Evolutionary conservation across 2,797 vertebrate genomes (phyloP), one percentile per base, ranked within the genome.

Genomic region (Aeoliscus strigatus): DNA sequence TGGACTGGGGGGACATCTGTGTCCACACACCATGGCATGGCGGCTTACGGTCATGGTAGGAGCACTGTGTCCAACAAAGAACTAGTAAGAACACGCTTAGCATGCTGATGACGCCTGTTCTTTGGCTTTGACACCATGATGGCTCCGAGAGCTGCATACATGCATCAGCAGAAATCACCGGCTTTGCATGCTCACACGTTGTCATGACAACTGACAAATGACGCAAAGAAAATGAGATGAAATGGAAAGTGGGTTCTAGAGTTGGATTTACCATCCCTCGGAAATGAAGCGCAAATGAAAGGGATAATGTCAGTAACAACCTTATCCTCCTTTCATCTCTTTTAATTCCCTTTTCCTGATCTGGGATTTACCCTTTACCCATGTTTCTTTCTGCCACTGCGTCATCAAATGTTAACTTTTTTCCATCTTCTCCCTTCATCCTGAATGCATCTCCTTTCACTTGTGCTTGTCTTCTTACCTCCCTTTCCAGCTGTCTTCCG

Each of bases 401-500:
- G 14, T 43, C 40, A 55, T 57, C 3, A 1, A 37, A 37, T 39
- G 24, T 46, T 14, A 39, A 39, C 46, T 21, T 42, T 42, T 44
- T 48, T 39, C 39, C 26, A 33, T 51, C 46, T 10, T 34, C 21
- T 29, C 8, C 8, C 23, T 47, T 9, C 25, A 17, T 37, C 10
- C 13, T 23, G 14, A 56, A 47, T 13, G 16, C 1, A 4, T 30
- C 2, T 27, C 5, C 4, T 51, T 60, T 24, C 11, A 44, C 33
- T 39, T 21, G 5, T 47, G 25, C 39, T 14, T 51, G 14, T 52
- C 9, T 8, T 37, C 47, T 39, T 28, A 14, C 37, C 28, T 28
- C 48, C 29, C 27, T 59, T 36, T 35, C 39, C 62, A 91, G 90
- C 76, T 91, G 89, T 87, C 89, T 91, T 81, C 88, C 90, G 5